Base-by-base conservation (phyloP, 2,113 vertebrate species). In the Cryptoleucopteryx plumbea region DNA sequence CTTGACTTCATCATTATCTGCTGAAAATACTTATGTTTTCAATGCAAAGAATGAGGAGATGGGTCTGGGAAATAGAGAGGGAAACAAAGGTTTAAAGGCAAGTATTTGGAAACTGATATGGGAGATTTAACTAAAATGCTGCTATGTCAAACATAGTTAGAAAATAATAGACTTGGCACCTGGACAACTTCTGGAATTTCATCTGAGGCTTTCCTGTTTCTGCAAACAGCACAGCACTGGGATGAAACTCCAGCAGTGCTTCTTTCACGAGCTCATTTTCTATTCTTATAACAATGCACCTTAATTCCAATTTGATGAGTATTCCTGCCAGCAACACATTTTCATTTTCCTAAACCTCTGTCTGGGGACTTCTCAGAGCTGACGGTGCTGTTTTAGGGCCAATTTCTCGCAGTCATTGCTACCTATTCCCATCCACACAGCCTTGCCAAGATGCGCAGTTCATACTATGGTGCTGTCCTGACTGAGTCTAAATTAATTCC, bases 251-350 rank as follows among this genome's bases (percentile, higher is more conserved):
- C 73, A 58, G 86, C 13, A 2, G 83, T 75, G 67, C 55, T 81
- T 55, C 84, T 86, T 95, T 68, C 88, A 77, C 1, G 0, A 88
- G 88, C 90, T 95, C 32, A 87, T 68, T 89, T 97, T 78, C 78
- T 88, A n/a, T 90, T 78, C 90, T 65, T 86, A 62, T 55, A 95
- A 62, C 55, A 94, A 86, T 31, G 53, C 36, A 62, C 75, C 50
- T 95, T 91, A 91, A 96, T 95, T 97, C 67, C 89, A 42, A 38
- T 71, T 68, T 93, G 67, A 91, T 92, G 85, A 94, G 52, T n/a
- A 45, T 27, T 82, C 62, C 82, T 92, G 88, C 31, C 55, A 96
- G 88, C 67, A 80, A 53, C 74, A 81, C 31, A 71, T 90, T 95
- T 94, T 94, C 62, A 82, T 93, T 97, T 92, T 92, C 72, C 72